Percentiles rank a stretch among this genome's conserved stretches.
Conservation (phyloP, 2,797 vertebrate species). For the Chromobotia macracanthus region DNA sequence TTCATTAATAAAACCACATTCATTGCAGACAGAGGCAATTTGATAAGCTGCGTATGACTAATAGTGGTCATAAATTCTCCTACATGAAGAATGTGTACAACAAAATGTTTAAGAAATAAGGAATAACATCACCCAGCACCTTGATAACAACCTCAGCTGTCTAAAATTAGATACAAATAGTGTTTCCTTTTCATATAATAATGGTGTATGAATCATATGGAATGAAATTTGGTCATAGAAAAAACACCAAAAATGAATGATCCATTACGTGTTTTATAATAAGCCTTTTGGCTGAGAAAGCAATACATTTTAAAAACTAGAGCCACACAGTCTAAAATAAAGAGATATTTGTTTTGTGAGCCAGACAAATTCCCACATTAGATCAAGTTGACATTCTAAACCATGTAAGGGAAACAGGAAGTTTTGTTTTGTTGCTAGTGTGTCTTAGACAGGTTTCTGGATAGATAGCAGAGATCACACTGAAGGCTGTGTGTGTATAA, state of each 20-base stretch:
- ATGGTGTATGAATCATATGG: slow-evolving; percentile 47
- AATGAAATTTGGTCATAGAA: slow-evolving; percentile 34
- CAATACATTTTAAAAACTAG: slow-evolving; percentile 46
- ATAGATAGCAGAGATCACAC: slow-evolving; percentile 36
- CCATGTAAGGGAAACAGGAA: slow-evolving; percentile 29
- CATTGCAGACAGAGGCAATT: slow-evolving; percentile 17
- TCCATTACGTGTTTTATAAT: slow-evolving; percentile 42
- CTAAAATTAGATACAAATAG: slow-evolving; percentile 29
- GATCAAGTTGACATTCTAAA: slow-evolving; percentile 33
- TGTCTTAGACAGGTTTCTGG: slow-evolving; percentile 22
- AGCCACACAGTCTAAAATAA: slow-evolving; percentile 28
- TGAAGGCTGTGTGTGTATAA: slow-evolving; percentile 24
- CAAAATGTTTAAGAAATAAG: background rate
- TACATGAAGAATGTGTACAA: slow-evolving; percentile 20
- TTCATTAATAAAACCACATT: slow-evolving; percentile 39
- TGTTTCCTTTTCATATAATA: slow-evolving; percentile 32
- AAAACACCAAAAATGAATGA: slow-evolving; percentile 42
- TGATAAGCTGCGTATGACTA: background rate
- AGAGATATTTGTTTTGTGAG: slow-evolving; percentile 42
- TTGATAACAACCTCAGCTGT: slow-evolving; percentile 23
- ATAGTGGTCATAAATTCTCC: background rate
- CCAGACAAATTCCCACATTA: slow-evolving; percentile 39
- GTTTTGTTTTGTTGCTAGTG: background rate
- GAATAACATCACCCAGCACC: slow-evolving; percentile 47
- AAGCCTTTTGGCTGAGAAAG: slow-evolving; percentile 36